Percentiles rank a stretch among this genome's conserved stretches.
Evolutionary conservation across 1,140 invertebrate genomes (phyloP).

Genomic region (Telenomus remus): DNA sequence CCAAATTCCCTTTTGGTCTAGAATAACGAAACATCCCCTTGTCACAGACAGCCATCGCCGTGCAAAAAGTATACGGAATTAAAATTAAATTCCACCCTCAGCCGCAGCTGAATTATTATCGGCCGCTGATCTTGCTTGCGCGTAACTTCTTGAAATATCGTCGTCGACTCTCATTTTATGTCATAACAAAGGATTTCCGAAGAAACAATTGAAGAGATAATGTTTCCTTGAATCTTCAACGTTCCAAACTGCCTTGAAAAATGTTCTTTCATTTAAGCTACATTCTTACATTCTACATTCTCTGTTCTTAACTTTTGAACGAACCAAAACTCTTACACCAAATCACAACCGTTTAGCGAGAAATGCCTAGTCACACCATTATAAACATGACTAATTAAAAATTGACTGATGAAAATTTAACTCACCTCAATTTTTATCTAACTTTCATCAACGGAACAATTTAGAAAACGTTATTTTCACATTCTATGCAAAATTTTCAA

Average conservation of each 20-base stretch:
- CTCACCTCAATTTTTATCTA: too few relatives aligned
- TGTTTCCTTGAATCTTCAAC: conserved; percentile 21
- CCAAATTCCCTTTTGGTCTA: not conserved
- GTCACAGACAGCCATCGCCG: conserved; percentile 22
- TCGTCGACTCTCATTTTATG: conserved; percentile 30
- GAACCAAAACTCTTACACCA: too few relatives aligned
- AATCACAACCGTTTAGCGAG: too few relatives aligned
- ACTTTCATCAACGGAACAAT: too few relatives aligned
- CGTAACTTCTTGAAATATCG: conserved; percentile 59
- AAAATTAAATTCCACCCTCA: conserved; percentile 64
- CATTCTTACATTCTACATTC: conserved; percentile 12
- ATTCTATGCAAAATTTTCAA: too few relatives aligned
- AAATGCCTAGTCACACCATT: too few relatives aligned
- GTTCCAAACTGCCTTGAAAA: conserved; percentile 7
- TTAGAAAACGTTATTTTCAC: too few relatives aligned
- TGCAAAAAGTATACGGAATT: conserved; percentile 31
- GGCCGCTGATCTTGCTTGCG: conserved; percentile 57
- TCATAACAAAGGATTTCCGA: conserved; percentile 36
- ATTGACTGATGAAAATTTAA: not conserved
- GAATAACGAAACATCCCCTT: conserved; percentile 7
- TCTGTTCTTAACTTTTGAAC: not conserved
- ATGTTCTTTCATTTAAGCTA: not conserved
- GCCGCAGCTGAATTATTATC: conserved; percentile 66
- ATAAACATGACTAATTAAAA: too few relatives aligned
- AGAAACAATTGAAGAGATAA: conserved; percentile 47